A percentile compares a stretch with the other conserved stretches of the same genome.
phyloP scores from a whole-genome alignment of 2,888 invertebrate species.

The Diadegma fenestrale region DNA sequence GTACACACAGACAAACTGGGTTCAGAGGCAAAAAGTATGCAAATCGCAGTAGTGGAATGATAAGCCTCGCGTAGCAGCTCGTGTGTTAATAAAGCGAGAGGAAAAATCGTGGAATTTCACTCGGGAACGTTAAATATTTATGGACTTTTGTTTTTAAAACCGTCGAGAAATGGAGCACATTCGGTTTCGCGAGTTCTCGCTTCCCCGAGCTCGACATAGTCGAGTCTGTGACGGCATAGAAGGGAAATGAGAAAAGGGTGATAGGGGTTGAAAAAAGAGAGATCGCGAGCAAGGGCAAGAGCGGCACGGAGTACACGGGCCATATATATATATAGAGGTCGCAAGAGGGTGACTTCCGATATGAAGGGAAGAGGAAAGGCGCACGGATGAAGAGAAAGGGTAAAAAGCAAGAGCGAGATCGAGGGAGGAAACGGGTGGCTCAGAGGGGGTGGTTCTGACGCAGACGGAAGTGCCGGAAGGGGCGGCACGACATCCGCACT shows the following conservation, averaged over 20 bases:
- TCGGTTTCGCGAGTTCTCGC: conserved; percentile 32
- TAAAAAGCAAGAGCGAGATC: conserved; percentile 43
- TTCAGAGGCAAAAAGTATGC: neutral
- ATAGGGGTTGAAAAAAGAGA: conserved; percentile 5
- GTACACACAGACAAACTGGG: no score
- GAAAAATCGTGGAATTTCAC: conserved; percentile 26
- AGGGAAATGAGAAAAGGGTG: conserved; percentile 47
- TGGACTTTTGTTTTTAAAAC: conserved; percentile 33
- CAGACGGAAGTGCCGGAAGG: conserved; percentile 68
- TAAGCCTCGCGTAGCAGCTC: neutral
- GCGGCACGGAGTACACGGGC: neutral
- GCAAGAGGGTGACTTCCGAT: conserved; percentile 65
- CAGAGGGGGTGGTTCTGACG: conserved; percentile 62
- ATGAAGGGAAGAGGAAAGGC: conserved; percentile 44
- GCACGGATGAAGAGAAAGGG: conserved; percentile 1
- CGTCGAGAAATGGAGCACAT: conserved; percentile 17
- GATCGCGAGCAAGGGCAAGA: neutral
- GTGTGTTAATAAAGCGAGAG: neutral
- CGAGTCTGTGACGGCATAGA: conserved; percentile 10
- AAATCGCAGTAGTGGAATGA: neutral
- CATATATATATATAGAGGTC: conserved; percentile 26
- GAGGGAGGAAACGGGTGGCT: conserved; percentile 55
- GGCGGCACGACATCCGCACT: conserved; percentile 63
- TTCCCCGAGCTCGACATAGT: conserved; percentile 28
- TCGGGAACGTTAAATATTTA: conserved; percentile 29